Percentiles rank a stretch among this genome's conserved stretches.
Conservation (phyloP, 2,888 invertebrate genomes). For the Petrolisthes manimaculis region DNA sequence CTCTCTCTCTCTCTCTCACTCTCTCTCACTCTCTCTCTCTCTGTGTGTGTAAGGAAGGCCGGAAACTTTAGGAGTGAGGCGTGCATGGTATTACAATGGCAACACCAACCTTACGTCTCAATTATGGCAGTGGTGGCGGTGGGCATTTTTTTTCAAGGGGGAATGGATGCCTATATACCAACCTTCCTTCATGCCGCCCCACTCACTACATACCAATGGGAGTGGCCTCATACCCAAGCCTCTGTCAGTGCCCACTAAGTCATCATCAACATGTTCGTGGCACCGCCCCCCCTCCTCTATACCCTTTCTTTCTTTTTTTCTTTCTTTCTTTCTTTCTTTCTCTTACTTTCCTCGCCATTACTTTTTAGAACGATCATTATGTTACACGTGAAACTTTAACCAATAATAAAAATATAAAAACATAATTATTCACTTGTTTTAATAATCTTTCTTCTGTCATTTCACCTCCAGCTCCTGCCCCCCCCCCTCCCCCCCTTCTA, state of each 20-base stretch:
- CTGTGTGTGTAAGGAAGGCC: no score
- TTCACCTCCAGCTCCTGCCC: no score
- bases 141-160: background rate
- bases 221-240: background rate
- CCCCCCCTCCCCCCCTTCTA: no score
- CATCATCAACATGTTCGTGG: conserved; percentile 11
- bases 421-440: no score
- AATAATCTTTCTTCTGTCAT: no score
- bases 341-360: no score
- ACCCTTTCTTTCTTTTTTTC: background rate
- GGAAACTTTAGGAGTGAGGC: background rate
- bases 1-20: conserved; percentile 4
- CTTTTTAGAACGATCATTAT: no score
- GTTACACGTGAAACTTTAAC: no score
- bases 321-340: background rate
- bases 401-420: no score
- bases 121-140: background rate
- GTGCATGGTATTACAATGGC: conserved; percentile 12
- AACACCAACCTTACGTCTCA: conserved; percentile 1
- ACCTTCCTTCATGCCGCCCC: background rate
- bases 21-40: background rate
- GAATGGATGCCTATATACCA: background rate
- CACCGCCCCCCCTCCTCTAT: background rate
- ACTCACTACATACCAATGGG: background rate
- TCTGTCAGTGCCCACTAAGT: background rate